A percentile compares a stretch with the other conserved stretches of the same genome.
Conservation (phyloP, 2,888 invertebrate species). For the Machimus atricapillus region DNA sequence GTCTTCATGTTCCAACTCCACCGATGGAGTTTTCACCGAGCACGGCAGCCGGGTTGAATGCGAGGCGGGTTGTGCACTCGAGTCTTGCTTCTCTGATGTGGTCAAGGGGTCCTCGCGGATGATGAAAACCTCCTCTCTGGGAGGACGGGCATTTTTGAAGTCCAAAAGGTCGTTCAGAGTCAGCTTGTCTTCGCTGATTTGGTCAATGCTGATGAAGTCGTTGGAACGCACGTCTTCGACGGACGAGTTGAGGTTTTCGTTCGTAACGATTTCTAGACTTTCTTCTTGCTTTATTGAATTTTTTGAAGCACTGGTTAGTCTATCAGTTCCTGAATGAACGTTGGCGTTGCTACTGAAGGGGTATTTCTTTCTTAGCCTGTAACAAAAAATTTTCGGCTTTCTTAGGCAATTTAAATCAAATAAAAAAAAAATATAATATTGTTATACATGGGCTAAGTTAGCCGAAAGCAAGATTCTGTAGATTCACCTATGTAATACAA, state of each 20-base stretch:
- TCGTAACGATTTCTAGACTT: background rate
- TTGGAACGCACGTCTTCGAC: background rate
- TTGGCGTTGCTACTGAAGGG: conserved; percentile 42
- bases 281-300: conserved; percentile 3
- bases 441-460: background rate
- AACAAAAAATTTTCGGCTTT: conserved; percentile 8
- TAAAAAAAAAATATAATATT: too few relatives aligned
- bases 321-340: background rate
- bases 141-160: conserved; percentile 54
- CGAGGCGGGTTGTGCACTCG: conserved; percentile 41
- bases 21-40: conserved; percentile 48
- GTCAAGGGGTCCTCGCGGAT: background rate
- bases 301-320: background rate
- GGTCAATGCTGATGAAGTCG: conserved; percentile 43
- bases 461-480: background rate
- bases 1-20: conserved; percentile 42
- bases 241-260: background rate
- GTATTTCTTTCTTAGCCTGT: conserved; percentile 60
- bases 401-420: background rate
- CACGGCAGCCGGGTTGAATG: conserved; percentile 51
- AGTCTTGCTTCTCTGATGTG: conserved; percentile 43
- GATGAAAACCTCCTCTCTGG: conserved; percentile 53
- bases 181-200: conserved; percentile 59
- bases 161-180: conserved; percentile 59
- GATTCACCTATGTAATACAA: background rate